phyloP scores from a whole-genome alignment of 1,140 invertebrate species.

The Zaprionus ghesquierei region DNA sequence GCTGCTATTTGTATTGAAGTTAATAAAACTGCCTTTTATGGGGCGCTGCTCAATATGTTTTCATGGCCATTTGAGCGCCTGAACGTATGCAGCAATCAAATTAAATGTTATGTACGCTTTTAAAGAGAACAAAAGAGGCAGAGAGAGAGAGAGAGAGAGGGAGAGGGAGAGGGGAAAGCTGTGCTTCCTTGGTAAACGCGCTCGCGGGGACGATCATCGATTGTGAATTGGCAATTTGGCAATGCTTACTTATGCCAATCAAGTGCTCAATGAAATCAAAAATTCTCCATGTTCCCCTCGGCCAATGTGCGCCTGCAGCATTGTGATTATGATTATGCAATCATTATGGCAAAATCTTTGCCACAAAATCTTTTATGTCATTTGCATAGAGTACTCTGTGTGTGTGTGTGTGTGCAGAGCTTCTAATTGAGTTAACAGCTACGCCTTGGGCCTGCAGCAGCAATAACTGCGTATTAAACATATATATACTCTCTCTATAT shows the following conservation, averaged over 20 bases:
- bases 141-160: not conserved
- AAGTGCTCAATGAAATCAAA: constrained; percentile 56
- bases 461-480: constrained; percentile 47
- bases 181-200: not conserved
- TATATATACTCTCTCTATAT: not conserved
- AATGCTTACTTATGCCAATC: constrained; percentile 48
- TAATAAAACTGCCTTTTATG: constrained; percentile 78
- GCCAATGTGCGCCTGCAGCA: constrained; percentile 24
- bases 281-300: constrained; percentile 25
- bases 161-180: not conserved
- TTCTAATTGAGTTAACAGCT: constrained; percentile 69
- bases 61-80: constrained; percentile 74
- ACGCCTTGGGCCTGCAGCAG: constrained; percentile 34
- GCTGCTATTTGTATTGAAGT: constrained; percentile 65
- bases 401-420: not conserved
- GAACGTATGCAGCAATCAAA: constrained; percentile 75
- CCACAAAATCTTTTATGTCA: constrained; percentile 37
- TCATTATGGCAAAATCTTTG: constrained; percentile 57
- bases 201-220: constrained; percentile 32
- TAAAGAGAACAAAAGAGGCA: constrained; percentile 27
- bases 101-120: constrained; percentile 78
- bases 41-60: constrained; percentile 74
- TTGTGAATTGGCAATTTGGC: constrained; percentile 41
- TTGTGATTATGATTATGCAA: constrained; percentile 67
- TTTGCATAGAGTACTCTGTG: constrained; percentile 52